Evolutionary conservation across 2,888 invertebrate genomes (phyloP).

Genomic region (Merodon equestris): DNA sequence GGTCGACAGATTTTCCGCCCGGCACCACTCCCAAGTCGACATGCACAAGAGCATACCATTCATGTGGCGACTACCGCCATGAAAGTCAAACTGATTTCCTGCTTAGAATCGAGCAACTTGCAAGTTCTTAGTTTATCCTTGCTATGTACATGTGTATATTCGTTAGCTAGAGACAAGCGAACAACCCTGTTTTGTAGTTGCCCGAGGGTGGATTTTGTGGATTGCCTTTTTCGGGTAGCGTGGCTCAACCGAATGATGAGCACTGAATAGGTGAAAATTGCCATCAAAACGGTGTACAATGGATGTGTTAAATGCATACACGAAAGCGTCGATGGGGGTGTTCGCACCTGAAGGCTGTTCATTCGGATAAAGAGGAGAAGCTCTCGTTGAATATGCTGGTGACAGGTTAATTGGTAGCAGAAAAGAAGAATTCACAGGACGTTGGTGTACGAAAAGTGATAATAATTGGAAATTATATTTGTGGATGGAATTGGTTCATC

Average conservation of each 20-base stretch:
- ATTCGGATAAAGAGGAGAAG: slow-evolving; percentile 17
- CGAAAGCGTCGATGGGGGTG: slow-evolving; percentile 10
- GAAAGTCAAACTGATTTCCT: slow-evolving; percentile 35
- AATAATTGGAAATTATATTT: slow-evolving; percentile 54
- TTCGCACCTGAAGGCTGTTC: slow-evolving; percentile 30
- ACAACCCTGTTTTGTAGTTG: slow-evolving; percentile 22
- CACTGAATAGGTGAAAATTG: slow-evolving; percentile 60
- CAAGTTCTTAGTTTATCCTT: slow-evolving; percentile 14
- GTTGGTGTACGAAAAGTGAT: slow-evolving; percentile 33
- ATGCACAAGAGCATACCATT: too few species aligned
- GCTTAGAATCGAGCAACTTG: slow-evolving; percentile 27
- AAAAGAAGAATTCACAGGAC: slow-evolving; percentile 29
- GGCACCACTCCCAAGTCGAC: too few species aligned
- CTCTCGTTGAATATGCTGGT: slow-evolving; percentile 38
- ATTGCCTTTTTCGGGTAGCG: slow-evolving; percentile 37
- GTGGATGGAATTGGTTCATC: slow-evolving; percentile 41
- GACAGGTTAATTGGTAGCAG: slow-evolving; percentile 62
- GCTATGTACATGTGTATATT: slow-evolving; percentile 12
- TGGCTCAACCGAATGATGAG: slow-evolving; percentile 60
- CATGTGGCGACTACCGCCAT: not conserved
- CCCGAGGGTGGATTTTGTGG: slow-evolving; percentile 48
- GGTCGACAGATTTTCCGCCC: slow-evolving; percentile 70
- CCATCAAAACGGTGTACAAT: slow-evolving; percentile 65
- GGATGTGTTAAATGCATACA: slow-evolving; percentile 68
- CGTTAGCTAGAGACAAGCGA: slow-evolving; percentile 40